Base-by-base conservation (phyloP, 2,113 vertebrate species). In the Thinocorus orbignyianus region DNA sequence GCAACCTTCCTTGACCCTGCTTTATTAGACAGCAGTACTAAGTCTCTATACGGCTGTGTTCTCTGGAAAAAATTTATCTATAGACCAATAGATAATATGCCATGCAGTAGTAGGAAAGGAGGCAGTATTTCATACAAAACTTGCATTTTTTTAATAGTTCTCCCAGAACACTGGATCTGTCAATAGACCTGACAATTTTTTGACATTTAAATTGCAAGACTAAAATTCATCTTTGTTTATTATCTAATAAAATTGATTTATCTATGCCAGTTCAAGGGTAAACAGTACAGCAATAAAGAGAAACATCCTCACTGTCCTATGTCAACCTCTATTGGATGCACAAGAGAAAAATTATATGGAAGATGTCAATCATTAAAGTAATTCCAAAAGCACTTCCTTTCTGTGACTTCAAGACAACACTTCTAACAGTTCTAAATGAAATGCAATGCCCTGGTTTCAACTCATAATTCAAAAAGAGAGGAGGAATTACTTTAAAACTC, bases 61-160 rank as follows among this genome's bases (percentile, higher is more conserved):
- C 51, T 19, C 66, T 51, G 7, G 23, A 62, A 91, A 91, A 84
- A 84, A 20, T 10, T 77, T 30, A 14, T n/a, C 12, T 70, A 18
- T 15, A 49, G 17, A 77, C 2, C 17, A 52, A 65, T 1, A 80
- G 7, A 46, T 33, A 86, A 86, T 19, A 61, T 0, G 0, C 4
- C 4, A 57, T 7, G 10, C 14, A 80, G 13, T 30, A 77, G 6
- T 4, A 70, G 12, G 23, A 77, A 88, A 77, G 10, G 3, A 68
- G 26, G 4, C 26, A 58, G 5, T 24, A 86, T 55, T 90, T 84
- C 18, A 68, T 14, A 39, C 1, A 51, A 82, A 86, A 51, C 4
- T 23, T 33, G 2, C 2, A 4, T 2, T 22, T 22, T 7, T 74
- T 39, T 17, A 68, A 33, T 13, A 31, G 1, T 69, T 91, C n/a